These are phyloP conservation scores for Cyphomyrus plagiostoma DNA, from an alignment of 2,113 vertebrate species.

Conservation along the genomic window DNA sequence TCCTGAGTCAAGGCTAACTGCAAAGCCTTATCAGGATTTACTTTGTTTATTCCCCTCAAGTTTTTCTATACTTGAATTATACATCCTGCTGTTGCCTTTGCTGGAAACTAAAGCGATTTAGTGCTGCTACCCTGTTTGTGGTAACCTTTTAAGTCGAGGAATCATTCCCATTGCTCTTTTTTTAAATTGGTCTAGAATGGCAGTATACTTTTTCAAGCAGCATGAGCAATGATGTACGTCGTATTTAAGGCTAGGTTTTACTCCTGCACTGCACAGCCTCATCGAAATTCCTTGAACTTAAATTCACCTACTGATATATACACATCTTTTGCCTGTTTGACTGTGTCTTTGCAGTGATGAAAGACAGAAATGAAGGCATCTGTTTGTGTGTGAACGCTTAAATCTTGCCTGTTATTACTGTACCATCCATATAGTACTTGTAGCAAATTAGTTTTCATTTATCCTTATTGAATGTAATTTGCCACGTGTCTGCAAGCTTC, in stretches of 20 bases:
- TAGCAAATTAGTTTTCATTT: neutral
- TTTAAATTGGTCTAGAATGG: neutral
- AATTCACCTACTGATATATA: neutral
- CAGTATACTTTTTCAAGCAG: neutral
- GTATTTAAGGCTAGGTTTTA: neutral
- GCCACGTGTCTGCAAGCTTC: neutral
- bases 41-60: neutral
- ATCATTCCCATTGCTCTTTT: constrained; percentile 4
- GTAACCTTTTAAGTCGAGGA: constrained; percentile 2
- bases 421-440: neutral
- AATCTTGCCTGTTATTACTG: neutral
- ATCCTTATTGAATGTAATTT: neutral
- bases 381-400: neutral
- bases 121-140: neutral
- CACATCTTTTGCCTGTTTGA: neutral
- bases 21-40: neutral
- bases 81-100: neutral
- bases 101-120: neutral
- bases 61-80: neutral
- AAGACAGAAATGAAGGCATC: neutral
- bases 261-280: neutral
- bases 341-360: neutral
- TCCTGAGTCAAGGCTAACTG: neutral
- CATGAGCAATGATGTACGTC: neutral
- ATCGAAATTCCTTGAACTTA: neutral